Percentiles rank a stretch among this genome's conserved stretches.
phyloP scores from a whole-genome alignment of 2,797 vertebrate genomes.

The Gymnoscopelus braueri region DNA sequence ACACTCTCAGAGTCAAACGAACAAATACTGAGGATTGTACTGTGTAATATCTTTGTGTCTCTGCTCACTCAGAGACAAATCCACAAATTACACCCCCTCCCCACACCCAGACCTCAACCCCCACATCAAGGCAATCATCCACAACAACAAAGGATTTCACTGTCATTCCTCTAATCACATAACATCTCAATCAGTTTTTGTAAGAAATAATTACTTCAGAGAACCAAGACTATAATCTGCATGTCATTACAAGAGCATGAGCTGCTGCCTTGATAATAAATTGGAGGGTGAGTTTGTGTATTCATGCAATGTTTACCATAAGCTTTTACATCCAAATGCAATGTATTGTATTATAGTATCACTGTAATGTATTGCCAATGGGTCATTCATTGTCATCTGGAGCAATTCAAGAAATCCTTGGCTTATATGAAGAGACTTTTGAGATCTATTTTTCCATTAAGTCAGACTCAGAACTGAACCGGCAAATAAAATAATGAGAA shows the following conservation, averaged over 20 bases:
- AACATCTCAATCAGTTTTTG: constrained; percentile 20
- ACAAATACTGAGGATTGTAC: no score
- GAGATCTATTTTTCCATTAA: no score
- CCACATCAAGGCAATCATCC: constrained; percentile 36
- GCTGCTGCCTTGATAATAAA: constrained; percentile 1
- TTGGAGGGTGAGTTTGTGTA: neutral
- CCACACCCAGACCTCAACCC: constrained; percentile 39
- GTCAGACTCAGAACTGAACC: no score
- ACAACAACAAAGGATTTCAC: constrained; percentile 26
- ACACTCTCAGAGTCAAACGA: no score
- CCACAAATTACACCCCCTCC: constrained; percentile 50
- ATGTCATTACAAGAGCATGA: constrained; percentile 12
- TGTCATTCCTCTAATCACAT: constrained; percentile 6
- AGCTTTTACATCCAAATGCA: no score
- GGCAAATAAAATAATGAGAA: no score
- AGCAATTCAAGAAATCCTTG: no score
- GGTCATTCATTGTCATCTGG: no score
- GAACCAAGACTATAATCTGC: constrained; percentile 19
- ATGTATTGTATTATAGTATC: no score
- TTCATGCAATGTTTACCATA: no score
- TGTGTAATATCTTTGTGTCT: constrained; percentile 21
- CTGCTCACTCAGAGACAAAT: constrained; percentile 43
- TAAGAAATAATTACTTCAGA: constrained; percentile 36
- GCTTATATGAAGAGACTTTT: no score
- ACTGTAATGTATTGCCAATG: no score